Evolutionary conservation across 2,888 invertebrate species (phyloP).

Genomic region (Calliopum simillimum): DNA sequence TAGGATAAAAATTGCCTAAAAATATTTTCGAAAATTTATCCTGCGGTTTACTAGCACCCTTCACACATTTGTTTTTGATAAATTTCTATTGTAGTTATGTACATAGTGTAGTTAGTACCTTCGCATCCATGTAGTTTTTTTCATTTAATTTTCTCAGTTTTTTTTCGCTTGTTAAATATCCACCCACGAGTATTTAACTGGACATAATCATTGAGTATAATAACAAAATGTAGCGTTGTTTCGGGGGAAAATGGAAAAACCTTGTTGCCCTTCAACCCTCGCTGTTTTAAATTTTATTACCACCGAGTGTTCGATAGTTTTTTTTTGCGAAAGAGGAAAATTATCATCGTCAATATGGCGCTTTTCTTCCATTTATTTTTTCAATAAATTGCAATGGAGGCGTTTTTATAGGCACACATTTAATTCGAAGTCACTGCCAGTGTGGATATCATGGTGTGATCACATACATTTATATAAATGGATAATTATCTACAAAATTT

Average conservation of each 20-base stretch:
- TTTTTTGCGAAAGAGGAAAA: slow-evolving; percentile 24
- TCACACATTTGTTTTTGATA: background rate
- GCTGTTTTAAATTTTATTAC: slow-evolving; percentile 26
- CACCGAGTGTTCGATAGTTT: slow-evolving; percentile 11
- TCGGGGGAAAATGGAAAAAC: slow-evolving; percentile 43
- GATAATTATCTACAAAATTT: no score
- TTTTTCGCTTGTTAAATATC: background rate
- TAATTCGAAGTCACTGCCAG: background rate
- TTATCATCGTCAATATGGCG: slow-evolving; percentile 23
- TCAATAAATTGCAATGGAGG: background rate
- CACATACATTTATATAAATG: background rate
- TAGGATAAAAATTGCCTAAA: slow-evolving; percentile 34
- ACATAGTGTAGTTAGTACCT: no score
- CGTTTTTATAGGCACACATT: slow-evolving; percentile 17
- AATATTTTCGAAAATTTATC: slow-evolving; percentile 26
- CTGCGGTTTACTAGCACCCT: slow-evolving; percentile 33
- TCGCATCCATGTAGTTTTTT: background rate
- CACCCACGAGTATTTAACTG: slow-evolving; percentile 26
- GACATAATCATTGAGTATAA: background rate
- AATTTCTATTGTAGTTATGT: background rate
- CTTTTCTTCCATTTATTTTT: background rate
- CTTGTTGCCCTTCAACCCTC: slow-evolving; percentile 43
- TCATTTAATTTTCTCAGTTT: background rate
- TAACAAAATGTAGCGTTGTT: background rate
- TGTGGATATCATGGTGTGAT: slow-evolving; percentile 13